A percentile compares a stretch with the other conserved stretches of the same genome.
Evolutionary conservation across 2,113 vertebrate species (phyloP).

Genomic region (Channa maculata): DNA sequence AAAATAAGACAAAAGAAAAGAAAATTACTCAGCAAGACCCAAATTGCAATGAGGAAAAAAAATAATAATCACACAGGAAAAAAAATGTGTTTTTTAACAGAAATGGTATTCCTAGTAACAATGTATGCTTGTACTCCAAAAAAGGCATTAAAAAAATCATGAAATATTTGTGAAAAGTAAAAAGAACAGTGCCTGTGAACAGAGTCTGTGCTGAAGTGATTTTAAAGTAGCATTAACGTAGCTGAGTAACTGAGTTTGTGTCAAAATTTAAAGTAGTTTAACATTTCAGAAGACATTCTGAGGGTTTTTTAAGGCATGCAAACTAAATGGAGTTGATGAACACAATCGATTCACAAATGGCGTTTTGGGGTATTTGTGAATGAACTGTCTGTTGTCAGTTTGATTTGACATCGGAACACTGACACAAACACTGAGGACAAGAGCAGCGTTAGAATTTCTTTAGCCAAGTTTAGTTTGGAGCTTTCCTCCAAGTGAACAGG

Average conservation of each 20-base stretch:
- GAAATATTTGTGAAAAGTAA: no score
- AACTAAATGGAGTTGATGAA: neutral
- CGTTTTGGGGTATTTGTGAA: neutral
- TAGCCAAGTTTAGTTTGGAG: neutral
- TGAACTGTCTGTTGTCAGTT: neutral
- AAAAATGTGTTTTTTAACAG: neutral
- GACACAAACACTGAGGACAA: slow-evolving; percentile 13
- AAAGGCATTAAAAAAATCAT: no score
- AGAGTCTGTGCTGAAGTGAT: no score
- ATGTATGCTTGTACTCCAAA: no score
- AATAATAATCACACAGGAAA: no score
- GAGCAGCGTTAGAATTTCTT: neutral
- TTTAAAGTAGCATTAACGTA: no score
- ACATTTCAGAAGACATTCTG: no score
- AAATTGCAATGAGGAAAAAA: neutral
- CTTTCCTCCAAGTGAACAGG: neutral
- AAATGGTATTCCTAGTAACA: no score
- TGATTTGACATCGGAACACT: neutral
- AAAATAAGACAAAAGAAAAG: neutral
- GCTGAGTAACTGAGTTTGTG: no score
- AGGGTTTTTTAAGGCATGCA: no score
- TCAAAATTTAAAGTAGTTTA: no score
- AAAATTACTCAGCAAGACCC: neutral
- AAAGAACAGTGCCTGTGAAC: no score
- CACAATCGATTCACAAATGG: neutral